These are phyloP conservation scores for Aldabrachelys gigantea DNA, from an alignment of 2,113 vertebrate genomes.

Conservation along the genomic window DNA sequence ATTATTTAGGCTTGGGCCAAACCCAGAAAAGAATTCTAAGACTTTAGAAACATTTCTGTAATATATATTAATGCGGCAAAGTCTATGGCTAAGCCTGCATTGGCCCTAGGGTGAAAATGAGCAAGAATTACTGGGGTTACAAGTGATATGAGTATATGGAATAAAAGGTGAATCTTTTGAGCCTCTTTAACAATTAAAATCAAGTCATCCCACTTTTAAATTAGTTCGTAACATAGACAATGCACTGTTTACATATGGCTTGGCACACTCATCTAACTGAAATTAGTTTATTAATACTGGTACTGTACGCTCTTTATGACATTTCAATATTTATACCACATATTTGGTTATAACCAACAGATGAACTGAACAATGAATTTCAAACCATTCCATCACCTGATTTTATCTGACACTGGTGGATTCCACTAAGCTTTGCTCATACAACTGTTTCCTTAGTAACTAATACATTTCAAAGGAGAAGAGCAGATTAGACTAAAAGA, in stretches of 20 bases:
- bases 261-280: background rate
- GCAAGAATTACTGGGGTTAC: slow-evolving; percentile 26
- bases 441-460: slow-evolving; percentile 40
- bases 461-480: background rate
- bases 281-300: slow-evolving; percentile 11
- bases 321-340: background rate
- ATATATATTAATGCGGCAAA: background rate
- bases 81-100: background rate
- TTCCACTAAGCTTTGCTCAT: background rate
- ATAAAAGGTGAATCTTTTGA: background rate
- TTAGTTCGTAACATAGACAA: slow-evolving; percentile 1
- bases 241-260: background rate
- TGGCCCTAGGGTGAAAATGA: slow-evolving; percentile 35
- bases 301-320: background rate
- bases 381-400: background rate
- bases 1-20: background rate
- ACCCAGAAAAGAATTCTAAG: background rate
- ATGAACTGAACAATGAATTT: background rate
- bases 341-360: background rate
- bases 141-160: background rate
- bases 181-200: background rate
- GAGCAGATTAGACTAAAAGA: background rate
- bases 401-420: background rate
- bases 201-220: slow-evolving; percentile 5
- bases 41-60: background rate